Percentiles rank a stretch among this genome's conserved stretches.
These are phyloP conservation scores for Chloroclysta siterata DNA, from an alignment of 2,888 invertebrate species.

Conservation along the genomic window DNA sequence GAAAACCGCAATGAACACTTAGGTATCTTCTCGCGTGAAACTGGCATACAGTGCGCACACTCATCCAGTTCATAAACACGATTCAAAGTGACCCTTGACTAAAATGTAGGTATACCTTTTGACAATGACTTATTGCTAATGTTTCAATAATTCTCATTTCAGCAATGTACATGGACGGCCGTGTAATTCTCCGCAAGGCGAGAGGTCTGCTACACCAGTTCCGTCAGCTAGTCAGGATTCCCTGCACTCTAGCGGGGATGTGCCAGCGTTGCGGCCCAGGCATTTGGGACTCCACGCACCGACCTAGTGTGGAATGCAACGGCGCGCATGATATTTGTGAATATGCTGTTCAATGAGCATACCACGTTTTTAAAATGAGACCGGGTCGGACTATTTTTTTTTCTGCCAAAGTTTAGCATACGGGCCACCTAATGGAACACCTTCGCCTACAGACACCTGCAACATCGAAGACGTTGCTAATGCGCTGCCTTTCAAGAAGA, in stretches of 20 bases:
- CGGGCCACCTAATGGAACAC: no score
- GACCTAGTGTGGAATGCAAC: conserved; percentile 93
- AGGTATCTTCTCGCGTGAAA: no score
- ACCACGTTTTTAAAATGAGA: background rate
- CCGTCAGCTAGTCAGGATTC: conserved; percentile 93
- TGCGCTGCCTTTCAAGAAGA: no score
- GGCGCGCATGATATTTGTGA: conserved; percentile 88
- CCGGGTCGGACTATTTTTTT: background rate
- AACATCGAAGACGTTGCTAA: no score
- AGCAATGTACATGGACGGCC: conserved; percentile 99
- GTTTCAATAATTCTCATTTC: conserved; percentile 35
- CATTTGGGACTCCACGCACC: conserved; percentile 97
- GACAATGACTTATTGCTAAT: background rate
- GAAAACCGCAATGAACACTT: no score
- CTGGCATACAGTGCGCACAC: no score
- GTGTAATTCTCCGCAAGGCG: conserved; percentile 95
- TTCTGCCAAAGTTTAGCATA: no score
- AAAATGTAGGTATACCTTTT: background rate
- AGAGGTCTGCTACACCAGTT: conserved; percentile 96
- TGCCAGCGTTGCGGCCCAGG: conserved; percentile 96
- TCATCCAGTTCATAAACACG: background rate
- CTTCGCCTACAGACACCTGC: no score
- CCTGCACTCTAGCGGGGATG: conserved; percentile 94
- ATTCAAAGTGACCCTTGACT: background rate
- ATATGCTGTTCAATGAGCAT: conserved; percentile 66